Evolutionary conservation across 2,888 invertebrate genomes (phyloP).

Genomic region (Nysson spinosus): DNA sequence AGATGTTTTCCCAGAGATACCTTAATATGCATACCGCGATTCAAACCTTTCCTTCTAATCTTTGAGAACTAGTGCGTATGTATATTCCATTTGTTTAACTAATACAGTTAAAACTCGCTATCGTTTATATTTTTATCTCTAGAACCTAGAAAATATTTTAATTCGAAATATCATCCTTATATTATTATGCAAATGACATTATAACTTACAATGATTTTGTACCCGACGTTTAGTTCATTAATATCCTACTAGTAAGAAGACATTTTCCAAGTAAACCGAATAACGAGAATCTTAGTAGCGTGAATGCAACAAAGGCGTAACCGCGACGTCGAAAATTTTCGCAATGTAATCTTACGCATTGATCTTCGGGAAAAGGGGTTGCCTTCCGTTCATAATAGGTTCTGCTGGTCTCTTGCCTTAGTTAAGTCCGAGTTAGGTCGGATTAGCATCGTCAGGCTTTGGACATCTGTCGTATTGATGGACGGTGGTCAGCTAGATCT

Average conservation of each 20-base stretch:
- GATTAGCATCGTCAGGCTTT: constrained; percentile 71
- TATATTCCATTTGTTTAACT: too few relatives aligned
- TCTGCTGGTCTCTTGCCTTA: constrained; percentile 73
- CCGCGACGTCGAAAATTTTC: constrained; percentile 65
- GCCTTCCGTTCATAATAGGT: constrained; percentile 72
- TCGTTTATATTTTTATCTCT: too few relatives aligned
- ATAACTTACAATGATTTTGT: neutral
- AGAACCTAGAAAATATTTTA: too few relatives aligned
- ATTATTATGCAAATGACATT: neutral
- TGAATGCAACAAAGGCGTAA: constrained; percentile 63
- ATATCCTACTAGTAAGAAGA: neutral
- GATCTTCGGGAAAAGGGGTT: constrained; percentile 73
- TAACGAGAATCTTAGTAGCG: constrained; percentile 9
- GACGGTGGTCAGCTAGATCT: constrained; percentile 74
- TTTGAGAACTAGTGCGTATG: too few relatives aligned
- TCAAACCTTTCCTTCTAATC: too few relatives aligned
- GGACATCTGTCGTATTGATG: constrained; percentile 75
- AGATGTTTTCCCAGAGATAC: neutral
- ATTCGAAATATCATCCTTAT: neutral
- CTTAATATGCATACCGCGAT: neutral
- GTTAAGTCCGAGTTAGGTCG: constrained; percentile 73
- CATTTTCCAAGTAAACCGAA: neutral
- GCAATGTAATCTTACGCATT: constrained; percentile 77
- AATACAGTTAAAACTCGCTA: too few relatives aligned
- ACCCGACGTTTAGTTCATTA: constrained; percentile 3